phyloP scores from a whole-genome alignment of 1,140 invertebrate genomes.

The Ganaspis sp. region DNA sequence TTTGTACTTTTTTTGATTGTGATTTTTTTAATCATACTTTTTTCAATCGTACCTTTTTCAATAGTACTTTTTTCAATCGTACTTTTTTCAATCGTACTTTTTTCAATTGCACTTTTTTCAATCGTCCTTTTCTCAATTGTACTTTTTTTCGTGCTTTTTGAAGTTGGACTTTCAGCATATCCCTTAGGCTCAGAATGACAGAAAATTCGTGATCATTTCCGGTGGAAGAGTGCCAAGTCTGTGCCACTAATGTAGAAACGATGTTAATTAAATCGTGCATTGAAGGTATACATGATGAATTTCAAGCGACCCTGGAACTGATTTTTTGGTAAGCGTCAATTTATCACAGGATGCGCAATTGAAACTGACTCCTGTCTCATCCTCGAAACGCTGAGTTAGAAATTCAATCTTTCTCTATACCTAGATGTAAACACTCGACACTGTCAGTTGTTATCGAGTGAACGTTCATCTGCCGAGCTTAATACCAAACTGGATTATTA shows the following conservation, averaged over 20 bases:
- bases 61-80: too few species aligned
- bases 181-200: not conserved
- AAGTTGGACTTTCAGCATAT: too few species aligned
- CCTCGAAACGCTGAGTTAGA: not conserved
- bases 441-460: not conserved
- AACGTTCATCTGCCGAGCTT: not conserved
- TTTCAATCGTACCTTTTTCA: too few species aligned
- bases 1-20: not conserved
- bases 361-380: conserved; percentile 15
- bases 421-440: not conserved
- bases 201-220: not conserved
- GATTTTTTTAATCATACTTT: not conserved
- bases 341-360: conserved; percentile 13
- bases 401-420: conserved; percentile 10
- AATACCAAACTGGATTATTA: conserved; percentile 24
- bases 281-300: not conserved
- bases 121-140: too few species aligned
- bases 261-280: conserved; percentile 11
- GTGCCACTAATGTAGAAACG: conserved; percentile 2
- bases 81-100: too few species aligned
- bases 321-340: conserved; percentile 26
- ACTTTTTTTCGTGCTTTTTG: not conserved
- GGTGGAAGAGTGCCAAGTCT: conserved; percentile 5
- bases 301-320: not conserved
- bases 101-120: too few species aligned